Evolutionary conservation across 1,140 invertebrate genomes (phyloP).

Genomic region (Cyclargus thomasi): DNA sequence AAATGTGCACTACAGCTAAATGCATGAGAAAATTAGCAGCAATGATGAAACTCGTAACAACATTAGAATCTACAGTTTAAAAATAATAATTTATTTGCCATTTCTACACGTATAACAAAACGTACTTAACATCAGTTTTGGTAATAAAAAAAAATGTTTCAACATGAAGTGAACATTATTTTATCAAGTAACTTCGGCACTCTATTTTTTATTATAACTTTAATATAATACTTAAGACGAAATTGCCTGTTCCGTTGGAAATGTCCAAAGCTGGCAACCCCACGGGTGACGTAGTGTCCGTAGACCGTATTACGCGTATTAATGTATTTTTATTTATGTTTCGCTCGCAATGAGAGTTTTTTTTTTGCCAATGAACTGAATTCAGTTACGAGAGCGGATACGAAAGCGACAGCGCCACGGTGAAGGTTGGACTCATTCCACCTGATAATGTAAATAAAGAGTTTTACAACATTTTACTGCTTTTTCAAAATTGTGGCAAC

Average conservation of each 20-base stretch:
- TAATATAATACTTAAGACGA: background rate
- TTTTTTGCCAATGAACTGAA: conserved; percentile 23
- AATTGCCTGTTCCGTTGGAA: background rate
- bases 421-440: conserved; percentile 7
- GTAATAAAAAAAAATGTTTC: too few relatives aligned
- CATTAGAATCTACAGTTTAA: too few relatives aligned
- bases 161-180: too few relatives aligned
- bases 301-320: conserved; percentile 32
- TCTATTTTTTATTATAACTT: too few relatives aligned
- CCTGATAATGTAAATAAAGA: conserved; percentile 5
- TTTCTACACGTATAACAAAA: too few relatives aligned
- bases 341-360: conserved; percentile 31
- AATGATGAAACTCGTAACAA: too few relatives aligned
- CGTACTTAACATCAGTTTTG: too few relatives aligned
- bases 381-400: conserved; percentile 18
- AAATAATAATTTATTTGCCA: too few relatives aligned
- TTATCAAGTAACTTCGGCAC: too few relatives aligned
- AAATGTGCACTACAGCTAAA: too few relatives aligned
- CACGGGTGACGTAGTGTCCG: conserved; percentile 22
- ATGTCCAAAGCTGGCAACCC: background rate
- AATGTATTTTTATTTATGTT: conserved; percentile 37
- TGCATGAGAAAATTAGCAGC: too few relatives aligned
- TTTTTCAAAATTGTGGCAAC: conserved; percentile 1
- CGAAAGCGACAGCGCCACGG: conserved; percentile 21
- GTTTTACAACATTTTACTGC: background rate